phyloP scores from a whole-genome alignment of 2,888 invertebrate species.

The Panopea generosa region DNA sequence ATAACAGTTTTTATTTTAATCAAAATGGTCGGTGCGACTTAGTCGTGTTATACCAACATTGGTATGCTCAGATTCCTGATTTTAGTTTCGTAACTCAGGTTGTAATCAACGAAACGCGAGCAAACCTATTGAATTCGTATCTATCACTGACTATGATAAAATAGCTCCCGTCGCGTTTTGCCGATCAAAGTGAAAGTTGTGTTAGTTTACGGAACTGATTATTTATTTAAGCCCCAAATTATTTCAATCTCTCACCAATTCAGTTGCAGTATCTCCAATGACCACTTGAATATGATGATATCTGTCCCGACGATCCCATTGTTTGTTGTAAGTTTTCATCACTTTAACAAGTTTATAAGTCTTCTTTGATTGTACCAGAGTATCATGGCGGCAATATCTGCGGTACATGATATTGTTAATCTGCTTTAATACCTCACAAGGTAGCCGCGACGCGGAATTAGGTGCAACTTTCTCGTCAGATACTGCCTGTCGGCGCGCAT shows the following conservation, averaged over 20 bases:
- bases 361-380: conserved; percentile 48
- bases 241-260: conserved; percentile 28
- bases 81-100: conserved; percentile 47
- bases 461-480: too few relatives aligned
- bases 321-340: conserved; percentile 54
- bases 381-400: conserved; percentile 31
- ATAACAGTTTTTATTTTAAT: conserved; percentile 47
- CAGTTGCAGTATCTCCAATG: conserved; percentile 2
- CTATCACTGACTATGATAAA: conserved; percentile 46
- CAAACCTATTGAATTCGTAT: conserved; percentile 59
- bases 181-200: conserved; percentile 47
- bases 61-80: conserved; percentile 43
- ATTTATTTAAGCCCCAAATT: conserved; percentile 23
- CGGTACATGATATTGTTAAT: conserved; percentile 7
- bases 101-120: conserved; percentile 42
- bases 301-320: conserved; percentile 19
- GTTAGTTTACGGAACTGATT: conserved; percentile 16
- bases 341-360: conserved; percentile 54
- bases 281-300: conserved; percentile 2
- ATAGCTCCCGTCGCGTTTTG: conserved; percentile 29
- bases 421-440: conserved; percentile 14
- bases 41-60: conserved; percentile 47
- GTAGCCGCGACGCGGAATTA: too few relatives aligned
- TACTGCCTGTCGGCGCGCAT: too few relatives aligned
- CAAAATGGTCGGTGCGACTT: conserved; percentile 30